Evolutionary conservation across 1,140 invertebrate genomes (phyloP), one percentile per base, ranked within the genome.

Genomic region (Diachasma alloeum): DNA sequence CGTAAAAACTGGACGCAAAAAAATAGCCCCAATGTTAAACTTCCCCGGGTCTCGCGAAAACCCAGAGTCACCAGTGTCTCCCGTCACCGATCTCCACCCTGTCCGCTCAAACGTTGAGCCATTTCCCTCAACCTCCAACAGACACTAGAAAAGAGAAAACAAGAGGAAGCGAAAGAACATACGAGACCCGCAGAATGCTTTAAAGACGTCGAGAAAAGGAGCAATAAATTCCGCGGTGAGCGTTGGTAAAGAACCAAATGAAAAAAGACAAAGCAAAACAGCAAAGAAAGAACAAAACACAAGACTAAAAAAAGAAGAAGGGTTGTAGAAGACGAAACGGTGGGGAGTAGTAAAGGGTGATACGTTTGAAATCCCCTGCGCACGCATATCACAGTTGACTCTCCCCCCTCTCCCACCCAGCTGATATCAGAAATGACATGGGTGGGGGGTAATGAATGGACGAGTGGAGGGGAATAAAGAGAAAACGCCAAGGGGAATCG

Each of bases 401-500:
- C 22, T 19, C 19, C n/a, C 31, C 26, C 71, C 48, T n/a, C 24
- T 56, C 13, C 13, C 26, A 48, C 19, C 17, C 42, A 42, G 26
- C 44, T 48, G 44, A 72, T 19, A 42, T 59, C 13, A 63, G 59
- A 66, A 74, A 44, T 39, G 22, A 39, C 19, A 6, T 13, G 9
- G 9, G 22, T 44, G 39, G 44, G 76, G 69, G 37, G 31, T 37
- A 31, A 48, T 69, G 56, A 69, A n/a, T 39, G 44, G 13, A n/a
- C 56, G 68, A 4, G 22, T 17, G 42, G 11, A 0, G 31, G 73
- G 74, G 31, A 53, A 63, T 46, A 44, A 59, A 63, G 78, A 78
- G 77, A 63, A 74, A 72, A 78, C 78, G 42, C 78, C 73, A 75
- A 79, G 75, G 73, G 79, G 80, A 68, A 81, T 79, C 70, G 76